Conservation (phyloP, 2,888 invertebrate genomes). For the Acholoe squamosa region DNA sequence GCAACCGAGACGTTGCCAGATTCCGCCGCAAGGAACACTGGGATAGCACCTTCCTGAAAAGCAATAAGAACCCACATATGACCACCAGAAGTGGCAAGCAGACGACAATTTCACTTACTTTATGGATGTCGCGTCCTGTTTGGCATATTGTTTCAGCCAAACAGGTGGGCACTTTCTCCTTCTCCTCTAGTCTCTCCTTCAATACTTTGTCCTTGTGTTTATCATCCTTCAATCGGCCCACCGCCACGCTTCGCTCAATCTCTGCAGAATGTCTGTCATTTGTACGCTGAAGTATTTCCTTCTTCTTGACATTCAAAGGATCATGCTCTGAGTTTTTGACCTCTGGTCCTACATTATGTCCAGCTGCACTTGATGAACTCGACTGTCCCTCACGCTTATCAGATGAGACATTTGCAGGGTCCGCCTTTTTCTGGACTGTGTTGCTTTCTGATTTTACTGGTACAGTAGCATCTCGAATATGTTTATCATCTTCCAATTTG, state of each 20-base stretch:
- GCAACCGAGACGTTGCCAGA: slow-evolving; percentile 97
- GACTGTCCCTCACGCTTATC: no score
- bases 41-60: slow-evolving; percentile 93
- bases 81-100: not conserved
- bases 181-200: not conserved
- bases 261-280: slow-evolving; percentile 19
- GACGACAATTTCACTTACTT: not conserved
- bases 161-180: not conserved
- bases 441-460: no score
- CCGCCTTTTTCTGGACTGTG: no score
- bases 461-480: no score
- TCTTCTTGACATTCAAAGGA: not conserved
- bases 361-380: no score
- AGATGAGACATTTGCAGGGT: no score
- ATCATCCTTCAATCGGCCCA: not conserved
- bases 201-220: not conserved
- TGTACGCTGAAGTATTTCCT: slow-evolving; percentile 26
- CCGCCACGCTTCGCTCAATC: not conserved
- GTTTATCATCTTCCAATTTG: no score
- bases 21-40: slow-evolving; percentile 95
- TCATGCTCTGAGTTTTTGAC: not conserved
- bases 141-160: not conserved
- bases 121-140: not conserved
- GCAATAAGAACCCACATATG: not conserved
- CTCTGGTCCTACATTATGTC: not conserved